A percentile compares a stretch with the other conserved stretches of the same genome.
phyloP scores from a whole-genome alignment of 2,888 invertebrate genomes.

The Oscheius myriophilus region DNA sequence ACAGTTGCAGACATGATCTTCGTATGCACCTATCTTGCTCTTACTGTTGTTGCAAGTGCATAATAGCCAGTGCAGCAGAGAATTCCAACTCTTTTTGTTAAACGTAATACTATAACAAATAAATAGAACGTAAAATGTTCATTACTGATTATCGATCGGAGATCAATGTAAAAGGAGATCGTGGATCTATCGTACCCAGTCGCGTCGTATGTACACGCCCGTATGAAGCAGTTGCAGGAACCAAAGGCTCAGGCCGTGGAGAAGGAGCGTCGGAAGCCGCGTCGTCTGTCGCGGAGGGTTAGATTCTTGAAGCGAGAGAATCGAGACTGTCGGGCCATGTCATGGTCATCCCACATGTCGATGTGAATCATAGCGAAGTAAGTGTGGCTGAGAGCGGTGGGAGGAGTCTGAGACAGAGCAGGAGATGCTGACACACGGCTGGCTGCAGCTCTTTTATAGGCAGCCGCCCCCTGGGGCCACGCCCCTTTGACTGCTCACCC shows the following conservation, averaged over 20 bases:
- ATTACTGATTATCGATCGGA: conserved; percentile 12
- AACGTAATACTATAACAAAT: background rate
- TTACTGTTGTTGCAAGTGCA: too few relatives aligned
- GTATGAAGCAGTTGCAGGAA: background rate
- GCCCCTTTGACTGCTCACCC: conserved; percentile 7
- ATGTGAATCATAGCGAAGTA: conserved; percentile 24
- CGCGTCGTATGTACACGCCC: conserved; percentile 22
- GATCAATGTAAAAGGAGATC: background rate
- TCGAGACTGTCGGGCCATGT: conserved; percentile 18
- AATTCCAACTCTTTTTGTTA: too few relatives aligned
- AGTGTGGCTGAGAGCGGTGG: background rate
- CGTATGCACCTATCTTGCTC: too few relatives aligned
- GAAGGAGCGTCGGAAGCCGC: conserved; percentile 21
- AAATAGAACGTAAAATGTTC: conserved; percentile 19
- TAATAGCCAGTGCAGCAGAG: too few relatives aligned
- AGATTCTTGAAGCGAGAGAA: conserved; percentile 25
- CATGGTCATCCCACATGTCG: conserved; percentile 21
- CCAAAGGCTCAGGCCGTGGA: conserved; percentile 17
- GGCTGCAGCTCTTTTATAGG: conserved; percentile 24
- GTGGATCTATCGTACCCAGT: conserved; percentile 22
- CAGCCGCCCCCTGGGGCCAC: background rate
- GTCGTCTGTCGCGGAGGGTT: conserved; percentile 21
- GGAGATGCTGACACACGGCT: background rate
- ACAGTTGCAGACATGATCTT: too few relatives aligned
- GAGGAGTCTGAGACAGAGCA: background rate